Conservation (phyloP, 2,888 invertebrate species). For the Amaurobius ferox region DNA sequence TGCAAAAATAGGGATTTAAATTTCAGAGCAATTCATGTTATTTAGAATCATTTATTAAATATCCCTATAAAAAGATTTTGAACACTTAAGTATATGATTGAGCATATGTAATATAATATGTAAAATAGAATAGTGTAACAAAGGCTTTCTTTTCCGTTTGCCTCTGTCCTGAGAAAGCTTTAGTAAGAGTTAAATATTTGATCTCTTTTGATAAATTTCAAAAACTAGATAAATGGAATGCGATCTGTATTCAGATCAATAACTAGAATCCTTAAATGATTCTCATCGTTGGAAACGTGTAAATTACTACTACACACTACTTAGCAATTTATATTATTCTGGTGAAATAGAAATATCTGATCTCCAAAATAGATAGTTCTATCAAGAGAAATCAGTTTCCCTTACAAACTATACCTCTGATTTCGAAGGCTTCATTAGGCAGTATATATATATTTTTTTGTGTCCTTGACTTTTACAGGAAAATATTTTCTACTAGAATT, state of each 20-base stretch:
- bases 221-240: not conserved
- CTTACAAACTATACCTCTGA: conserved; percentile 15
- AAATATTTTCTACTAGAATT: conserved; percentile 50
- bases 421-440: conserved; percentile 48
- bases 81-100: too few relatives aligned
- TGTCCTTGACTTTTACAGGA: conserved; percentile 36
- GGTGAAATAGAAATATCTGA: conserved; percentile 43
- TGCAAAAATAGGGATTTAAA: too few relatives aligned
- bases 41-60: too few relatives aligned
- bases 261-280: not conserved
- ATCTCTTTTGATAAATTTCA: not conserved
- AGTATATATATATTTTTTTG: conserved; percentile 48
- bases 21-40: too few relatives aligned
- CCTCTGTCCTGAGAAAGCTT: not conserved
- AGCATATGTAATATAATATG: too few relatives aligned
- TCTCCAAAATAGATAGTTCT: conserved; percentile 55
- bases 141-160: not conserved
- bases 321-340: conserved; percentile 35
- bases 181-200: not conserved
- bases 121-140: too few relatives aligned
- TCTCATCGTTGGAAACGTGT: not conserved
- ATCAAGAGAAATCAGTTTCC: conserved; percentile 18
- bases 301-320: conserved; percentile 24
- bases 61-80: too few relatives aligned
- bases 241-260: not conserved